Percentiles rank a stretch among this genome's conserved stretches.
phyloP scores from a whole-genome alignment of 1,140 invertebrate genomes.

The Achroia grisella region DNA sequence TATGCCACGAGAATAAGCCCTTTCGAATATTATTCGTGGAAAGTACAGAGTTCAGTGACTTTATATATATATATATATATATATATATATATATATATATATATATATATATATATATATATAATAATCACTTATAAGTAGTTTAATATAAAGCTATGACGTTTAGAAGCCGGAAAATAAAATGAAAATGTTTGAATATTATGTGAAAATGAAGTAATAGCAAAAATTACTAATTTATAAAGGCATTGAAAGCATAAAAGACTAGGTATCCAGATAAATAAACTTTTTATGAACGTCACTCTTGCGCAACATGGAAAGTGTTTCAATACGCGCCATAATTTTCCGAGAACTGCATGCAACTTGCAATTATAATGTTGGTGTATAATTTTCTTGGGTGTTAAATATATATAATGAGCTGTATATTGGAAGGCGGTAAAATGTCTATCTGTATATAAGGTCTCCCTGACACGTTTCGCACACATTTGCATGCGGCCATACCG shows the following conservation, averaged over 20 bases:
- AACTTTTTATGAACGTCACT: background rate
- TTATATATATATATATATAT: too few species aligned
- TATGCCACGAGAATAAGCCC: constrained; percentile 2
- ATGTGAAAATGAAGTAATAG: too few species aligned
- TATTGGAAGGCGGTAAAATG: constrained; percentile 2
- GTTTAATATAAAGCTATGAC: too few species aligned
- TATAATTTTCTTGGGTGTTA: constrained; percentile 1
- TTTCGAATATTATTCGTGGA: constrained; percentile 3
- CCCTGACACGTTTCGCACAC: constrained; percentile 26
- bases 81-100: too few species aligned
- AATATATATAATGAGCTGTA: background rate
- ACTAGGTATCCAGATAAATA: too few species aligned
- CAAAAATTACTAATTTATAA: too few species aligned
- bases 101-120: too few species aligned
- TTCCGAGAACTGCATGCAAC: background rate
- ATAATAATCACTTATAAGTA: too few species aligned
- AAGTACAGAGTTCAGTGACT: constrained; percentile 6
- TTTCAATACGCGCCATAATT: constrained; percentile 2
- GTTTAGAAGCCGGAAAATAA: too few species aligned
- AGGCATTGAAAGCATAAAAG: too few species aligned
- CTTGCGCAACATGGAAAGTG: constrained; percentile 30
- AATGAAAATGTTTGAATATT: too few species aligned
- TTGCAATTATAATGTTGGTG: background rate
- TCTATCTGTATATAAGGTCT: constrained; percentile 10
- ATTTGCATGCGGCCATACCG: constrained; percentile 24